phyloP scores from a whole-genome alignment of 2,797 vertebrate species.

The Cyclura pinguis region DNA sequence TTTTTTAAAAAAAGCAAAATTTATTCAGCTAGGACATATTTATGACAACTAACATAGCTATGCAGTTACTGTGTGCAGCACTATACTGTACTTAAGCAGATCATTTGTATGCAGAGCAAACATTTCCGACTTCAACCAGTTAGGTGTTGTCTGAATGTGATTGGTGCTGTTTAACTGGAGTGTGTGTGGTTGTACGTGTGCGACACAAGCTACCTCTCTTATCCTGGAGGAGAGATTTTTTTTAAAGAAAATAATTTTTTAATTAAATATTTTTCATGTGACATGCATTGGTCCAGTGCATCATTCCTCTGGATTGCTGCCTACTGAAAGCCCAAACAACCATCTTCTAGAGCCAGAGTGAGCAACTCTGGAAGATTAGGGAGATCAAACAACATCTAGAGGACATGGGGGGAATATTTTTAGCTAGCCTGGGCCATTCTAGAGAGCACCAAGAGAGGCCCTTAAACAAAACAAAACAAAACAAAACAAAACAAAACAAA shows the following conservation, averaged over 20 bases:
- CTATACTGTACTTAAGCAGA: constrained; percentile 26
- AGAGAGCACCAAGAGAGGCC: too few relatives aligned
- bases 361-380: too few relatives aligned
- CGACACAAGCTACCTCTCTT: constrained; percentile 19
- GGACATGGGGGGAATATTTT: too few relatives aligned
- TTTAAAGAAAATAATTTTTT: constrained; percentile 13
- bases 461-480: too few relatives aligned
- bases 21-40: constrained; percentile 11
- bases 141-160: constrained; percentile 21
- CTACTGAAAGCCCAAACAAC: not conserved
- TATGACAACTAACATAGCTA: constrained; percentile 2
- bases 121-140: constrained; percentile 3
- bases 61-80: not conserved
- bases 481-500: too few relatives aligned
- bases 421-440: too few relatives aligned
- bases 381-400: too few relatives aligned
- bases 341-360: not conserved
- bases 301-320: not conserved
- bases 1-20: constrained; percentile 9
- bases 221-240: not conserved
- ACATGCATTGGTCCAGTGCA: not conserved
- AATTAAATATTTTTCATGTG: constrained; percentile 53
- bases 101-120: constrained; percentile 15
- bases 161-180: constrained; percentile 29
- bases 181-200: not conserved